Conservation (phyloP, 2,888 invertebrate species). For the Cynaeus angustus region DNA sequence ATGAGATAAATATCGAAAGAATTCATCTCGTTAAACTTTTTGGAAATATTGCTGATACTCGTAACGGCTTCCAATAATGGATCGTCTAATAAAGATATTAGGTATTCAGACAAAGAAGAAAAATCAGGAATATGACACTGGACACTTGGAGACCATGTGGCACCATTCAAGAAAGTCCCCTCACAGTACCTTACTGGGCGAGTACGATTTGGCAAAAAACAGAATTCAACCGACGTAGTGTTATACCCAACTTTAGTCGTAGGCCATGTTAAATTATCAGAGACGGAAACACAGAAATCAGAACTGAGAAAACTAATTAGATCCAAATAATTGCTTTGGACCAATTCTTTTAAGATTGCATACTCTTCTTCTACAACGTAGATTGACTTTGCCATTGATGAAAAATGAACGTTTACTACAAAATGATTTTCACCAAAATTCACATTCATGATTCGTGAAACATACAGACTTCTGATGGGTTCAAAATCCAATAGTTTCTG, state of each 20-base stretch:
- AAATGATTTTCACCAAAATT: neutral
- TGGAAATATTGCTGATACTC: neutral
- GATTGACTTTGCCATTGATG: neutral
- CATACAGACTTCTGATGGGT: neutral
- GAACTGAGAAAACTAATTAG: slow-evolving; percentile 10
- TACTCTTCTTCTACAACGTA: neutral
- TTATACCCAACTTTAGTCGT: slow-evolving; percentile 2
- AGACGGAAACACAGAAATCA: slow-evolving; percentile 22
- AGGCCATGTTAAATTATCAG: slow-evolving; percentile 36
- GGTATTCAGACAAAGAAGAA: neutral
- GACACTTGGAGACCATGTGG: slow-evolving; percentile 70
- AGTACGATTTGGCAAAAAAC: slow-evolving; percentile 68
- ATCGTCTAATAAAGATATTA: neutral
- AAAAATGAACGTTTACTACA: slow-evolving; percentile 6
- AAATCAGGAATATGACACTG: neutral
- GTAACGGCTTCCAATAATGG: neutral
- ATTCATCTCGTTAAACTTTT: neutral
- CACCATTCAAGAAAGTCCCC: slow-evolving; percentile 74
- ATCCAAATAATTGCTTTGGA: slow-evolving; percentile 44
- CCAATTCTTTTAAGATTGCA: neutral
- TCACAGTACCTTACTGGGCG: slow-evolving; percentile 74
- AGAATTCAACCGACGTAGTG: slow-evolving; percentile 17
- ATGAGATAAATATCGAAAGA: slow-evolving; percentile 1
- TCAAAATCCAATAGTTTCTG: neutral
- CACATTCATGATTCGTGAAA: slow-evolving; percentile 11